phyloP scores from a whole-genome alignment of 2,888 invertebrate species.

The Caenorhabditis macrosperma region DNA sequence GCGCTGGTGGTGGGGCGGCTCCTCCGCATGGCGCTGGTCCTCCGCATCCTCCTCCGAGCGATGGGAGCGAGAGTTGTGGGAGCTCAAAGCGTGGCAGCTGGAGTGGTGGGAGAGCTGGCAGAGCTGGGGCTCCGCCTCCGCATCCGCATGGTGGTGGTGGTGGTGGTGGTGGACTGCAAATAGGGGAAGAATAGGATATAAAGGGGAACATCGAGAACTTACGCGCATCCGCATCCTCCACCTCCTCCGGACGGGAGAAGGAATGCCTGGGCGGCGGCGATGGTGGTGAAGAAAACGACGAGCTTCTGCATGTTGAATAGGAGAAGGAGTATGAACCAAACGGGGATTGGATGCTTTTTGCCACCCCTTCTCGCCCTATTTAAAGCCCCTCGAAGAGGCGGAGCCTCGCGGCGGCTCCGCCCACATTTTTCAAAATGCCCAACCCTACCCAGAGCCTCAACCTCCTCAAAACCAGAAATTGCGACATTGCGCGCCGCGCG shows the following conservation, averaged over 20 bases:
- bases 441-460: not conserved
- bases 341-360: constrained; percentile 33
- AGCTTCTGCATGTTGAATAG: constrained; percentile 59
- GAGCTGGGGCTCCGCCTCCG: constrained; percentile 57
- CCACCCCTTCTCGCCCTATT: not conserved
- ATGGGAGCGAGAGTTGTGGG: constrained; percentile 57
- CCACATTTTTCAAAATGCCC: constrained; percentile 16
- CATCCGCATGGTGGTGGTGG: constrained; percentile 64
- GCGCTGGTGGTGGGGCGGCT: constrained; percentile 51
- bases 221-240: constrained; percentile 65
- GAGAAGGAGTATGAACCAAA: constrained; percentile 19
- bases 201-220: constrained; percentile 25
- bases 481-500: constrained; percentile 35
- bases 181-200: not conserved
- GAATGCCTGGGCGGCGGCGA: constrained; percentile 57
- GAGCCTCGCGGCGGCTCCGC: constrained; percentile 3
- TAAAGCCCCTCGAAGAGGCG: constrained; percentile 16
- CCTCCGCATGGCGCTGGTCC: constrained; percentile 45
- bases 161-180: constrained; percentile 64
- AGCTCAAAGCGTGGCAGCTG: constrained; percentile 58
- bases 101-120: constrained; percentile 63
- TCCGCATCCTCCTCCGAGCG: constrained; percentile 67
- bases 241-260: constrained; percentile 60
- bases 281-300: constrained; percentile 59
- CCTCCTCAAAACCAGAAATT: constrained; percentile 49